Conservation (phyloP, 2,888 invertebrate genomes). For the Mayetiola destructor region DNA sequence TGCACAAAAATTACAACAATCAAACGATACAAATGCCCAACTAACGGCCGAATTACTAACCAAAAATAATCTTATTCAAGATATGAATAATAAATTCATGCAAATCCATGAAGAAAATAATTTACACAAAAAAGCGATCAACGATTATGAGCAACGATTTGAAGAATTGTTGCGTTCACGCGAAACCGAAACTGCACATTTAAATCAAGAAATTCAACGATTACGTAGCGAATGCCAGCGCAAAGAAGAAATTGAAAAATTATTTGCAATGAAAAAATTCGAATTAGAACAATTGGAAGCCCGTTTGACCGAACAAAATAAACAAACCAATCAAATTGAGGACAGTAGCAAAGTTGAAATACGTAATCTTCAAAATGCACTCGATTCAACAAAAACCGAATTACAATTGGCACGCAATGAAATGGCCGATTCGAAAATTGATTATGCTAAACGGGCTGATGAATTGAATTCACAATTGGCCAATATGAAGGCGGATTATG, state of each 20-base stretch:
- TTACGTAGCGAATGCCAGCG: conserved; percentile 9
- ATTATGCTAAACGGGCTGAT: conserved; percentile 24
- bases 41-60: conserved; percentile 29
- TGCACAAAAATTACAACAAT: conserved; percentile 27
- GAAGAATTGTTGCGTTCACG: conserved; percentile 4
- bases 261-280: conserved; percentile 23
- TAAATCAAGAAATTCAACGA: conserved; percentile 13
- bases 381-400: conserved; percentile 29
- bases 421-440: conserved; percentile 10
- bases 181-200: conserved; percentile 4
- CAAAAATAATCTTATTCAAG: conserved; percentile 30
- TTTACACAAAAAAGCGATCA: conserved; percentile 28
- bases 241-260: conserved; percentile 15
- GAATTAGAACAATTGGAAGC: conserved; percentile 23
- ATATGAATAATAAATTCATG: conserved; percentile 27
- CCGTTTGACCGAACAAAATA: conserved; percentile 25
- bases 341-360: conserved; percentile 30
- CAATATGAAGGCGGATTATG: conserved; percentile 18
- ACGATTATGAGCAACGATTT: conserved; percentile 18
- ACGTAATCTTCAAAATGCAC: conserved; percentile 30
- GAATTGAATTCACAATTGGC: conserved; percentile 23
- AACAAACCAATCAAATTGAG: conserved; percentile 20
- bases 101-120: conserved; percentile 29
- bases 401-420: conserved; percentile 24
- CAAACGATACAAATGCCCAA: conserved; percentile 21